Evolutionary conservation across 2,113 vertebrate genomes (phyloP), one percentile per base, ranked within the genome.

Genomic region (Scartelaos histophorus): DNA sequence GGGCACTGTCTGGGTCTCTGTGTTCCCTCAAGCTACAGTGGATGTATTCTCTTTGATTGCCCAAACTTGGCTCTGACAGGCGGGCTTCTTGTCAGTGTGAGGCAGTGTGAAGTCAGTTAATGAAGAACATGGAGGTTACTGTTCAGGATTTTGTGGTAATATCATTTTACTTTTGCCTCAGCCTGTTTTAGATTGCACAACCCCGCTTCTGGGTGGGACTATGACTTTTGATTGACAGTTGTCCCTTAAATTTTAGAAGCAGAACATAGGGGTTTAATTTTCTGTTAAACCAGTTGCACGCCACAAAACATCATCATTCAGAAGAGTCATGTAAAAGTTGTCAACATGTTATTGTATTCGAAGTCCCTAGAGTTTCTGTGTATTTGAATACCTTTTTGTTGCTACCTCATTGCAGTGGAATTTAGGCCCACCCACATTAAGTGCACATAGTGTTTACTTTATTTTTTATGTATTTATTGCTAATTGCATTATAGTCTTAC

Each of bases 21-120:
- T 66, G 17, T 71, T 70, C 75, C 77, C 83, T 80, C 21, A 76
- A 84, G 83, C 64, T n/a, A 87, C 87, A 80, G 81, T 82, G 71
- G 74, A 85, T 76, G 76, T 13, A 53, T 19, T 62, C 19, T 67
- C 15, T 24, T 38, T 53, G 24, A 81, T 79, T 83, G 72, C 76
- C 70, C 73, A 61, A 83, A 73, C 16, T 75, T 81, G 67, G 45
- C 69, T 75, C 66, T 75, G 15, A 1, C 9, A 25, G 15, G 19
- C 38, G 56, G 57, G 60, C 69, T 47, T 78, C 66, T 76, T 88
- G 83, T 87, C 87, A 82, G 70, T 85, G 78, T 85, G 11, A 74
- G 71, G 81, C 80, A 82, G 53, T 24, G 7, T 68, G 22, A 70
- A 78, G 34, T 22, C 56, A 58, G 71, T 67, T 73, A 73, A 86